Conservation (phyloP, 2,888 invertebrate genomes). For the Melolontha melolontha region DNA sequence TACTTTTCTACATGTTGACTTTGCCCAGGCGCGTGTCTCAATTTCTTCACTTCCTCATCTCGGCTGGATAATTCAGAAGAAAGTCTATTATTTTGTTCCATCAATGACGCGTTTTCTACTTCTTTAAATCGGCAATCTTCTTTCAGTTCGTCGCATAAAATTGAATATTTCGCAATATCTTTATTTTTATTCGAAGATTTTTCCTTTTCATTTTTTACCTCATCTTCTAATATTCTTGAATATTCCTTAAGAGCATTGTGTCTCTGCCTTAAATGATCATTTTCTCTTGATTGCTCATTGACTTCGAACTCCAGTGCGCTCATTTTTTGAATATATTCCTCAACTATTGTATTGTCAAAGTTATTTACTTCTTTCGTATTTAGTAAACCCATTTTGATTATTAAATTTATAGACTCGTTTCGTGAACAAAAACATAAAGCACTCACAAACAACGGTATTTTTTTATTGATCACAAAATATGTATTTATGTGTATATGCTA, state of each 20-base stretch:
- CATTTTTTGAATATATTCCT: background rate
- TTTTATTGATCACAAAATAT: too few relatives aligned
- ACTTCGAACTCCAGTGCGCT: background rate
- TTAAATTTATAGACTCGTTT: too few relatives aligned
- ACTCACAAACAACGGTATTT: too few relatives aligned
- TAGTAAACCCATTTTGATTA: background rate
- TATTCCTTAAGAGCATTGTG: slow-evolving; percentile 19
- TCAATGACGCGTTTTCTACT: slow-evolving; percentile 1
- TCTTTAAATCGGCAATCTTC: background rate
- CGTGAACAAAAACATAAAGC: too few relatives aligned
- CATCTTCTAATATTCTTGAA: slow-evolving; percentile 6
- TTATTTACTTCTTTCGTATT: background rate
- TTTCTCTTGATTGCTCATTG: slow-evolving; percentile 17
- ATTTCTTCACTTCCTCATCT: too few relatives aligned
- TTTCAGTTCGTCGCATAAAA: slow-evolving; percentile 1
- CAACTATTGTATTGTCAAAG: background rate
- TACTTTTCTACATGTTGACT: background rate
- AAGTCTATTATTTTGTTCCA: background rate
- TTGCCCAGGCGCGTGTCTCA: background rate
- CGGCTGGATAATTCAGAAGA: background rate
- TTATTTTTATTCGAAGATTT: background rate
- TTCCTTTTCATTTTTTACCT: slow-evolving; percentile 6
- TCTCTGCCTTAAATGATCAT: slow-evolving; percentile 2
- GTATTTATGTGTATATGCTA: too few relatives aligned
- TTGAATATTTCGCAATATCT: slow-evolving; percentile 5